Evolutionary conservation across 2,888 invertebrate genomes (phyloP).

Genomic region (Steinernema carpocapsae): DNA sequence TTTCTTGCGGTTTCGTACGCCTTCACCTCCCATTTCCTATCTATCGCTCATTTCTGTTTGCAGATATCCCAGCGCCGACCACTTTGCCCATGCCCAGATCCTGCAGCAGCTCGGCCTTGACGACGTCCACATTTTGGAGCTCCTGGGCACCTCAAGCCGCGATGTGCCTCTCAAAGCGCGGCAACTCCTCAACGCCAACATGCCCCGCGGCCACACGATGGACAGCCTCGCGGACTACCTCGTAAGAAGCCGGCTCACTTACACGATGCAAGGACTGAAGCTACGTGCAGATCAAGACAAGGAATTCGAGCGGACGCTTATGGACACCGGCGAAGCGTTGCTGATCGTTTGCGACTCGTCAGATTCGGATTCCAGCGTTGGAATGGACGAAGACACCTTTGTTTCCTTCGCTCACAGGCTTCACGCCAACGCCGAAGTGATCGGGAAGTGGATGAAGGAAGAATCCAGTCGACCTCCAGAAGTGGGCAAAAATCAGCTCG

Average conservation of each 20-base stretch:
- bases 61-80: constrained; percentile 64
- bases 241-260: constrained; percentile 53
- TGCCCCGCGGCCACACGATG: constrained; percentile 63
- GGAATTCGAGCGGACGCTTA: constrained; percentile 55
- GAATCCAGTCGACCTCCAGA: constrained; percentile 53
- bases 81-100: constrained; percentile 64
- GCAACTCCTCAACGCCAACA: constrained; percentile 56
- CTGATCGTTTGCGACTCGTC: constrained; percentile 65
- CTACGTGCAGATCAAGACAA: constrained; percentile 63
- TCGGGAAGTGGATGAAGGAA: constrained; percentile 63
- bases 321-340: constrained; percentile 62
- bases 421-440: constrained; percentile 52
- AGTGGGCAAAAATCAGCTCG: constrained; percentile 62
- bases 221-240: constrained; percentile 58
- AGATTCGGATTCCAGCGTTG: constrained; percentile 63
- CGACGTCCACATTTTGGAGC: constrained; percentile 58
- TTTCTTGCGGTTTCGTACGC: no score
- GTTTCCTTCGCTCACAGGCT: constrained; percentile 56
- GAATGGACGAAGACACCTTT: constrained; percentile 60
- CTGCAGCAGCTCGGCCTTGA: constrained; percentile 53
- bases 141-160: constrained; percentile 55
- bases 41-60: constrained; percentile 4
- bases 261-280: constrained; percentile 60
- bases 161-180: constrained; percentile 57
- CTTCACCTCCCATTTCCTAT: no score